Evolutionary conservation across 2,797 vertebrate species (phyloP).

Genomic region (Spinus olivaceus): DNA sequence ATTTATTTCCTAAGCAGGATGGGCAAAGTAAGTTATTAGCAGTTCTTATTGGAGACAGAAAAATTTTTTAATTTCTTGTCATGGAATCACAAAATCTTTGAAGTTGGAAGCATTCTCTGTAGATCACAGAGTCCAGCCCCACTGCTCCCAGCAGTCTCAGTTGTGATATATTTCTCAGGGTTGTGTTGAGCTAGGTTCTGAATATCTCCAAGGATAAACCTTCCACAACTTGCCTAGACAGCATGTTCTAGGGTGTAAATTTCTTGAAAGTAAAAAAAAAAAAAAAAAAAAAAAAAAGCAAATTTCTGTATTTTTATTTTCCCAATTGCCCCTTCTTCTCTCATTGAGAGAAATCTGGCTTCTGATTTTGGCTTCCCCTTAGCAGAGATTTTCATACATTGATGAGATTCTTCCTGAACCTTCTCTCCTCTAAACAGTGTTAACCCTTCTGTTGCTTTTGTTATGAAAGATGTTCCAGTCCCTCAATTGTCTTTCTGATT

Average conservation of each 20-base stretch:
- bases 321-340: fast-evolving
- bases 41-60: background rate
- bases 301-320: background rate
- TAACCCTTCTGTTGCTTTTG: background rate
- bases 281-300: background rate
- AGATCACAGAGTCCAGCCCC: background rate
- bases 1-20: background rate
- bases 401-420: background rate
- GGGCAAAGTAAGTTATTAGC: background rate
- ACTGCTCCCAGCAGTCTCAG: background rate
- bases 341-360: background rate
- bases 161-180: background rate
- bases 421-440: background rate
- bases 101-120: background rate
- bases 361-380: background rate
- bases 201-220: background rate
- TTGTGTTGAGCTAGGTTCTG: background rate
- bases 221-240: background rate
- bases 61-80: background rate
- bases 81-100: background rate
- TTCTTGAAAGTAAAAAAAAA: background rate
- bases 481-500: background rate
- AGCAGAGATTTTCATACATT: background rate
- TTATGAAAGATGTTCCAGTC: background rate
- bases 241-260: fast-evolving